Evolutionary conservation across 2,113 vertebrate species (phyloP).

Genomic region (Spheniscus mendiculus): DNA sequence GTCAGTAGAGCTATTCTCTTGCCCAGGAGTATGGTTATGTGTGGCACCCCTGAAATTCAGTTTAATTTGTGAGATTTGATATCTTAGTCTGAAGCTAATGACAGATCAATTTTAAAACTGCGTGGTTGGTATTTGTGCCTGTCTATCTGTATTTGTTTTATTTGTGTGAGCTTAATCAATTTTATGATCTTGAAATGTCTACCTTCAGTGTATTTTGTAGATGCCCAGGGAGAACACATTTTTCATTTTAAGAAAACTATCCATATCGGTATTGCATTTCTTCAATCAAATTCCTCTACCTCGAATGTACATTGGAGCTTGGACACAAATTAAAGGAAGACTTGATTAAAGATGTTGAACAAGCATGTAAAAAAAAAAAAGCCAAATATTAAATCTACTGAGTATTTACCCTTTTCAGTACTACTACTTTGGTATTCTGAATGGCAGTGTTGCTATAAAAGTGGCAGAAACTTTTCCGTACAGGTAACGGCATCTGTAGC

Average conservation of each 20-base stretch:
- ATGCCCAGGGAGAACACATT: background rate
- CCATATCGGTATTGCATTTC: background rate
- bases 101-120: background rate
- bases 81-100: background rate
- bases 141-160: background rate
- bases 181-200: background rate
- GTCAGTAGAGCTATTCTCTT: background rate
- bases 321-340: background rate
- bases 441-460: background rate
- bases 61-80: background rate
- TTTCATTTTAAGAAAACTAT: background rate
- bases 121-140: rapidly evolving
- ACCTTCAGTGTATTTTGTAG: background rate
- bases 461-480: background rate
- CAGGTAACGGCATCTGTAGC: background rate
- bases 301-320: background rate
- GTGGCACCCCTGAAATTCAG: background rate
- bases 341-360: background rate
- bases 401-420: background rate
- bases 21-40: background rate
- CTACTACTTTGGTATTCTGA: background rate
- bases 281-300: background rate
- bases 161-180: background rate
- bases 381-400: background rate
- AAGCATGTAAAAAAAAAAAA: background rate